Conservation (phyloP, 1,140 invertebrate genomes). For the Brachionus calyciflorus region DNA sequence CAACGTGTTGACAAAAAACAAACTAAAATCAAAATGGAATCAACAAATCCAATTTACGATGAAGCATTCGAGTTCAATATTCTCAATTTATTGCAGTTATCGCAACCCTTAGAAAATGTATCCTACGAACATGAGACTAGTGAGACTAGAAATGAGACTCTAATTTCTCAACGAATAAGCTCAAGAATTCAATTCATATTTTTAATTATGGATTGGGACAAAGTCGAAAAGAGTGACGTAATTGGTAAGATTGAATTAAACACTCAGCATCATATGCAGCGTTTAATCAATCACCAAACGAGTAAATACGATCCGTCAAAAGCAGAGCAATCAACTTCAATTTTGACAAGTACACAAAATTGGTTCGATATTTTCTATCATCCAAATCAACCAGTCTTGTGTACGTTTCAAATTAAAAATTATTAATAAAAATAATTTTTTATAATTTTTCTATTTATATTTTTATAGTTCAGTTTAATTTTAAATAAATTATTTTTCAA, state of each 20-base stretch:
- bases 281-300: not conserved
- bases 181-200: conserved; percentile 87
- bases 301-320: not conserved
- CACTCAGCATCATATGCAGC: conserved; percentile 51
- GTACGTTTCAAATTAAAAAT: conserved; percentile 39
- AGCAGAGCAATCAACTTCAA: not conserved
- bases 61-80: conserved; percentile 77
- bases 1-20: conserved; percentile 97
- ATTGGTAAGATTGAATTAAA: conserved; percentile 89
- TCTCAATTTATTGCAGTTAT: conserved; percentile 52
- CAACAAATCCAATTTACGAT: conserved; percentile 95
- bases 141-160: conserved; percentile 13
- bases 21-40: conserved; percentile 95
- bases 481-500: conserved; percentile 26
- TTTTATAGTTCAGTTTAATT: not conserved
- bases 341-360: not conserved
- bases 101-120: conserved; percentile 15
- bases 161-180: conserved; percentile 68
- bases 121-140: not conserved
- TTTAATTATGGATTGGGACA: conserved; percentile 89
- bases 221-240: conserved; percentile 96
- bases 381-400: conserved; percentile 36
- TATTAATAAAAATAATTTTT: conserved; percentile 28
- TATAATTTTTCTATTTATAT: not conserved
- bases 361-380: conserved; percentile 41